Percentiles rank a stretch among this genome's conserved stretches.
These are phyloP conservation scores for Chamaetylas fuelleborni DNA, from an alignment of 2,113 vertebrate species.

Conservation along the genomic window DNA sequence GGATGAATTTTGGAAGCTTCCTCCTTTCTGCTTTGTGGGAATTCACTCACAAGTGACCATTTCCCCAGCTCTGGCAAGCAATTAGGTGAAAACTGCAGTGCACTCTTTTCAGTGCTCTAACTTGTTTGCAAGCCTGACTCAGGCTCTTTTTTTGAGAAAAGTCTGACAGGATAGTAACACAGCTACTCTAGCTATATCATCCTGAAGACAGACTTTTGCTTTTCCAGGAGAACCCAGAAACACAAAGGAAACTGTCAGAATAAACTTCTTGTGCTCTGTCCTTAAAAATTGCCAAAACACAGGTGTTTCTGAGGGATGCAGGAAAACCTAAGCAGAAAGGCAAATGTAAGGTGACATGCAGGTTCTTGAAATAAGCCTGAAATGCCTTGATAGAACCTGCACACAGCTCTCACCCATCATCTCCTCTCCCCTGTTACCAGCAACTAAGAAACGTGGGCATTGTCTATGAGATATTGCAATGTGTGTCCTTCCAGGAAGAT, in stretches of 20 bases:
- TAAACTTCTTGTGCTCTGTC: background rate
- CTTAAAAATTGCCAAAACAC: background rate
- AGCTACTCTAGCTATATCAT: background rate
- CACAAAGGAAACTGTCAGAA: background rate
- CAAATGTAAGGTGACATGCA: background rate
- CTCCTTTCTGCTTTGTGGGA: background rate
- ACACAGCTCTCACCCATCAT: background rate
- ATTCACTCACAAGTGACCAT: background rate
- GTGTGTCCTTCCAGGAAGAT: background rate
- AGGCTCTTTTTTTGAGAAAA: background rate
- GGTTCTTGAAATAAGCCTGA: background rate
- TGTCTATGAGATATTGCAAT: background rate
- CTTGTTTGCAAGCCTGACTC: background rate
- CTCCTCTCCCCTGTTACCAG: background rate
- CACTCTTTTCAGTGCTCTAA: background rate
- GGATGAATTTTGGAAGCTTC: background rate
- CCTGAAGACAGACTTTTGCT: background rate
- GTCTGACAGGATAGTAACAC: background rate
- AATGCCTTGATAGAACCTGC: background rate
- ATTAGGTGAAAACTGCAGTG: background rate
- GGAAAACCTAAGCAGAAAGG: background rate
- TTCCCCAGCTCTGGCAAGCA: background rate
- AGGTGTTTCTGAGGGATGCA: background rate
- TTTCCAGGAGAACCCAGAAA: background rate
- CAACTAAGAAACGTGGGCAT: background rate